phyloP scores from a whole-genome alignment of 2,888 invertebrate species.

The Lacanobia oleracea region DNA sequence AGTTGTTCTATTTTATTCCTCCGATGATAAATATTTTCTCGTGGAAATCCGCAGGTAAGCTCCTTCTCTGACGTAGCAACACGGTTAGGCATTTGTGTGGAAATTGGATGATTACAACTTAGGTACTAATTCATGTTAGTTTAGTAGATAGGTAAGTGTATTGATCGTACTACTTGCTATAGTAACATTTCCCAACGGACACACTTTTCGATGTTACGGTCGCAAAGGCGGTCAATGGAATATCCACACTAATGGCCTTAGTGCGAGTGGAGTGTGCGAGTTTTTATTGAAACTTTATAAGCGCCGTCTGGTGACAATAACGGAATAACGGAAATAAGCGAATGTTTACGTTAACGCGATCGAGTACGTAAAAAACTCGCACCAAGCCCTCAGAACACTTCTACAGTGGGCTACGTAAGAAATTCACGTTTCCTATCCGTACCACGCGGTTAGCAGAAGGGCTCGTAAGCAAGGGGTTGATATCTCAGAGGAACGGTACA shows the following conservation, averaged over 20 bases:
- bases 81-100: neutral
- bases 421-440: neutral
- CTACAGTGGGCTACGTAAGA: neutral
- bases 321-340: no score
- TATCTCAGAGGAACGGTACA: constrained; percentile 60
- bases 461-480: constrained; percentile 30
- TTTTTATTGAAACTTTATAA: no score
- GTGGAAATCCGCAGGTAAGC: constrained; percentile 34
- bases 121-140: neutral
- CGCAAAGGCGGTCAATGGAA: no score
- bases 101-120: constrained; percentile 4
- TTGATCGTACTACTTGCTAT: no score
- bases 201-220: no score
- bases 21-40: constrained; percentile 43
- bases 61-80: neutral
- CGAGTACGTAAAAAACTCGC: no score
- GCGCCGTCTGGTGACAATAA: no score
- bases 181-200: no score
- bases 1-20: constrained; percentile 66
- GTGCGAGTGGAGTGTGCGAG: no score
- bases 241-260: no score
- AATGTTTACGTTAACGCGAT: no score
- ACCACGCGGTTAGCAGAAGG: constrained; percentile 9
- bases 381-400: neutral
- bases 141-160: no score